Evolutionary conservation across 2,113 vertebrate species (phyloP).

Genomic region (Gymnorhina tibicen): DNA sequence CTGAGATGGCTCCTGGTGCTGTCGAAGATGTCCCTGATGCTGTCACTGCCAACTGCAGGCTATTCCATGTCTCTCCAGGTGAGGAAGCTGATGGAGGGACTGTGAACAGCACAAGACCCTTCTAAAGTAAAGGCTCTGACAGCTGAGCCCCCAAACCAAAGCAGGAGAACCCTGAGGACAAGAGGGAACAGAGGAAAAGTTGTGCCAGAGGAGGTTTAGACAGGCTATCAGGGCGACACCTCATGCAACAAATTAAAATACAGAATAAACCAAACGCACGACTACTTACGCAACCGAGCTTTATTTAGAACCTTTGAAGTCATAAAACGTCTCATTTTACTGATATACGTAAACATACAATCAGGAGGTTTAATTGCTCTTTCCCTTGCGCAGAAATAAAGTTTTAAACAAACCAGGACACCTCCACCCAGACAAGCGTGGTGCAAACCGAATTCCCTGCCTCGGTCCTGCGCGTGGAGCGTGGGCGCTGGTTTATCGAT

Average conservation of each 20-base stretch:
- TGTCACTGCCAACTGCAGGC: neutral
- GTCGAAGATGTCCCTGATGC: neutral
- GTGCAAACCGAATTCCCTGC: neutral
- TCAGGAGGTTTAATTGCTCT: slow-evolving; percentile 29
- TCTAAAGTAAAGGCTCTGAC: neutral
- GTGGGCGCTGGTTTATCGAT: neutral
- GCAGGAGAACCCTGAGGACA: neutral
- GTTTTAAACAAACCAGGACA: slow-evolving; percentile 42
- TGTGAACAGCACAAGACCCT: neutral
- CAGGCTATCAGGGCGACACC: neutral
- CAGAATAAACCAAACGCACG: neutral
- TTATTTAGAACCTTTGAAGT: slow-evolving; percentile 68
- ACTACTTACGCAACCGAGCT: slow-evolving; percentile 11
- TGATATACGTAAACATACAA: slow-evolving; percentile 34
- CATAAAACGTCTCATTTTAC: slow-evolving; percentile 54
- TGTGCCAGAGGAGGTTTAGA: neutral
- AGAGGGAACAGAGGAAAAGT: neutral
- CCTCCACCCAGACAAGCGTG: neutral
- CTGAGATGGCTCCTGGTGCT: neutral
- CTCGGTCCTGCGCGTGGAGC: neutral
- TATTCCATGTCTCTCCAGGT: neutral
- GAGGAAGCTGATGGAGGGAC: neutral
- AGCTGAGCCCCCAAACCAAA: neutral
- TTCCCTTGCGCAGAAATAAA: slow-evolving; percentile 13
- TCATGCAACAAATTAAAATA: neutral